Evolutionary conservation across 37 sponge, comb jelly and placozoan species (phyloP).

Genomic region (Dysidea cf. avara): DNA sequence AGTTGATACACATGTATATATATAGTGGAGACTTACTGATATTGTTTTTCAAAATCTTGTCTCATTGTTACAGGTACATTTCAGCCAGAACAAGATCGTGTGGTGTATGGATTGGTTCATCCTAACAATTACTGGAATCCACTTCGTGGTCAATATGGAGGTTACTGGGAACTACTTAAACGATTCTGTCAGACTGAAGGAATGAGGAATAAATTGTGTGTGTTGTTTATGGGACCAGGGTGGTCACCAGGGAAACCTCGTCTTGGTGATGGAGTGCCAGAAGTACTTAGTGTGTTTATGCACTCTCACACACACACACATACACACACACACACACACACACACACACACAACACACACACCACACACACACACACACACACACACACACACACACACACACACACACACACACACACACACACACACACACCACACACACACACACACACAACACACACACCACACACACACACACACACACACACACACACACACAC

Average conservation of each 20-base stretch:
- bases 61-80: too few species aligned
- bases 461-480: slow-evolving; percentile 39
- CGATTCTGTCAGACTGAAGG: slow-evolving; percentile 48
- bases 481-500: slow-evolving; percentile 16
- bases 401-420: slow-evolving; percentile 8
- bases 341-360: too few species aligned
- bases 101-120: slow-evolving; percentile 84
- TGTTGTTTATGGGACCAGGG: slow-evolving; percentile 84
- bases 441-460: too few species aligned
- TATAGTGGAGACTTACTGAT: too few species aligned
- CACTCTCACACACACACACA: slow-evolving; percentile 19
- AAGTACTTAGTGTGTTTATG: too few species aligned
- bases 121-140: slow-evolving; percentile 80
- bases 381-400: slow-evolving; percentile 24
- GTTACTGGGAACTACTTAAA: slow-evolving; percentile 24
- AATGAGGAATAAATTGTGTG: slow-evolving; percentile 51
- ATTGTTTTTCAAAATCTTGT: too few species aligned
- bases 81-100: slow-evolving; percentile 71
- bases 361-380: too few species aligned
- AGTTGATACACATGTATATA: too few species aligned
- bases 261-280: slow-evolving; percentile 58
- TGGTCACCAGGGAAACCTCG: slow-evolving; percentile 88
- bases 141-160: slow-evolving; percentile 62
- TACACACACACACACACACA: slow-evolving; percentile 38
- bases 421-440: too few species aligned